Evolutionary conservation across 2,888 invertebrate genomes (phyloP).

Genomic region (Calliopum simillimum): DNA sequence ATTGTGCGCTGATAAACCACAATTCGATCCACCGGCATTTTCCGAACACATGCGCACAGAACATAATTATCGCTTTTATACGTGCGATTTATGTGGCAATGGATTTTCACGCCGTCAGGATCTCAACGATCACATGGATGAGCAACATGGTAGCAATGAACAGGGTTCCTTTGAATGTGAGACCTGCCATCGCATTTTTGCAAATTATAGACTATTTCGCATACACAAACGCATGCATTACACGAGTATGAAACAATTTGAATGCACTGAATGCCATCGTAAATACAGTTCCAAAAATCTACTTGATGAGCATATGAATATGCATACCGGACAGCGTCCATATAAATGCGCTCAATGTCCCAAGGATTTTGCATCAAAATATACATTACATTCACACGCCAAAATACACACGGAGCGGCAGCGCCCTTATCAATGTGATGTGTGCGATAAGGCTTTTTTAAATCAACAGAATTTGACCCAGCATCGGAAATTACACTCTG

Average conservation of each 20-base stretch:
- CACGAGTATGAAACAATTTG: constrained; percentile 72
- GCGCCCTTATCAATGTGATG: constrained; percentile 76
- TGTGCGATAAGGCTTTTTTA: constrained; percentile 80
- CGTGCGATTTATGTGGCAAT: constrained; percentile 78
- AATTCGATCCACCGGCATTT: constrained; percentile 71
- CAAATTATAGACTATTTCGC: constrained; percentile 72
- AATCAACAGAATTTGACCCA: constrained; percentile 82
- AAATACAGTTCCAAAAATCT: constrained; percentile 77
- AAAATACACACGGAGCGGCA: constrained; percentile 79
- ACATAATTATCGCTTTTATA: constrained; percentile 76
- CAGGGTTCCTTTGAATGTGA: constrained; percentile 67
- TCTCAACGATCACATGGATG: constrained; percentile 74
- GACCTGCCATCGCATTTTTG: constrained; percentile 73
- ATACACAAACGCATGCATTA: constrained; percentile 76
- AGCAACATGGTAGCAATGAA: constrained; percentile 66
- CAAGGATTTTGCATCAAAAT: constrained; percentile 83
- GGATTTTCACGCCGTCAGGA: constrained; percentile 75
- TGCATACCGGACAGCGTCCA: constrained; percentile 77
- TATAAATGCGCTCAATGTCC: constrained; percentile 75
- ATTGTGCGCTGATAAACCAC: constrained; percentile 38
- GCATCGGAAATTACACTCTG: constrained; percentile 80
- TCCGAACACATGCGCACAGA: constrained; percentile 72
- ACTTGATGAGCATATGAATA: constrained; percentile 79
- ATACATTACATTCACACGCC: constrained; percentile 80
- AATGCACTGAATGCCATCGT: constrained; percentile 76